Evolutionary conservation across 2,113 vertebrate species (phyloP).

Genomic region (Corynorhinus townsendii): DNA sequence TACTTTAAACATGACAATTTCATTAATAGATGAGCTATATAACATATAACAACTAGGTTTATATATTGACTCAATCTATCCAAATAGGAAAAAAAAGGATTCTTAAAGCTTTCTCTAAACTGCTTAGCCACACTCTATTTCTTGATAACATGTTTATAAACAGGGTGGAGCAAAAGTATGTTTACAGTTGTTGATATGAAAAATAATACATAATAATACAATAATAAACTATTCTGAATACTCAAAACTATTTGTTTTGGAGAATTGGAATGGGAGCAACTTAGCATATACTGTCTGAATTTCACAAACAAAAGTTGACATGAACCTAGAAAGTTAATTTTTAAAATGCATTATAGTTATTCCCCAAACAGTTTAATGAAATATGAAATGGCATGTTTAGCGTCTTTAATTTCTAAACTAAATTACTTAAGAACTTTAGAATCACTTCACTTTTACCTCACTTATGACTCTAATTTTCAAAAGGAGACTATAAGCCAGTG

Average conservation of each 20-base stretch:
- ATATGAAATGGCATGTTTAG: not conserved
- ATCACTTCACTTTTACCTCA: not conserved
- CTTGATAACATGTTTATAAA: not conserved
- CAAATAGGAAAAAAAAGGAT: not conserved
- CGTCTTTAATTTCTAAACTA: not conserved
- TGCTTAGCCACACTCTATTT: not conserved
- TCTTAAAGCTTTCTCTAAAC: not conserved
- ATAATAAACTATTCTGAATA: not conserved
- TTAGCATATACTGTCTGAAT: not conserved
- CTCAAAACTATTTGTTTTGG: not conserved
- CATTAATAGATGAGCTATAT: not conserved
- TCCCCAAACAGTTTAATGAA: not conserved
- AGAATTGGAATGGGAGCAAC: not conserved
- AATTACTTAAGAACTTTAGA: not conserved
- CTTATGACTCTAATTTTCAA: not conserved
- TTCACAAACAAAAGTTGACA: not conserved
- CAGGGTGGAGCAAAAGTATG: not conserved
- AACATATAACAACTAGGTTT: not conserved
- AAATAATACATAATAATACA: not conserved
- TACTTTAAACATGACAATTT: not conserved
- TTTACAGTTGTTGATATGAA: not conserved
- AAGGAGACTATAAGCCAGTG: not conserved
- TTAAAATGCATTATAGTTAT: not conserved
- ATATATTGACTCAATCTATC: not conserved
- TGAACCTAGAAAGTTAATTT: not conserved